These are phyloP conservation scores for Saturnia japonica DNA, from an alignment of 2,888 invertebrate genomes.

Conservation along the genomic window DNA sequence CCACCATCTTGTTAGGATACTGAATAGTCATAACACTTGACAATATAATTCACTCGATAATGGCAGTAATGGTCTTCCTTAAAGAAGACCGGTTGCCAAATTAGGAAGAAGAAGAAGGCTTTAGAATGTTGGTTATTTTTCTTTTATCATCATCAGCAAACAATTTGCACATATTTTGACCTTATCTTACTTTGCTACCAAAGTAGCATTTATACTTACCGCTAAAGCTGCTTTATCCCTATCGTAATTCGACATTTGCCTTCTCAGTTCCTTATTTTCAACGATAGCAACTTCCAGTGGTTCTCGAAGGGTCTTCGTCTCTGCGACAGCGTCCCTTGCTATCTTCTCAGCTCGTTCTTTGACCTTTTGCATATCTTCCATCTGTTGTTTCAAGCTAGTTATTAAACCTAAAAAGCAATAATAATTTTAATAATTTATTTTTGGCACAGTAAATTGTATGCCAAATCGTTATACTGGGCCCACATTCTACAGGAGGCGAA, in stretches of 20 bases:
- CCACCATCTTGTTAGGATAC: too few relatives aligned
- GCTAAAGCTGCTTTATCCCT: slow-evolving; percentile 90
- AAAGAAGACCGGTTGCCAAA: too few relatives aligned
- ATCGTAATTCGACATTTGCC: slow-evolving; percentile 91
- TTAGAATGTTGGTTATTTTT: too few relatives aligned
- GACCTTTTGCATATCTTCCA: slow-evolving; percentile 89
- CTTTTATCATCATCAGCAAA: not conserved
- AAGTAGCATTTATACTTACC: slow-evolving; percentile 59
- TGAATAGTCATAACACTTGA: too few relatives aligned
- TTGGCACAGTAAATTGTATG: too few relatives aligned
- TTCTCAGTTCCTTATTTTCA: slow-evolving; percentile 87
- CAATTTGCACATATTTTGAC: not conserved
- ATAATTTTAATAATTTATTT: not conserved
- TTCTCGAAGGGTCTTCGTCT: slow-evolving; percentile 87
- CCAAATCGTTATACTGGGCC: too few relatives aligned
- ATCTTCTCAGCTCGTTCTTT: slow-evolving; percentile 89
- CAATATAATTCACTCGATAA: too few relatives aligned
- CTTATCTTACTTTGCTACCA: not conserved
- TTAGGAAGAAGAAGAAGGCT: too few relatives aligned
- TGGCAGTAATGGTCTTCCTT: too few relatives aligned
- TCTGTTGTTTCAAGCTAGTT: slow-evolving; percentile 89
- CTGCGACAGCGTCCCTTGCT: slow-evolving; percentile 84
- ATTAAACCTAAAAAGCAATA: slow-evolving; percentile 81
- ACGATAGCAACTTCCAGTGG: slow-evolving; percentile 87
- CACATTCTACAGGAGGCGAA: too few relatives aligned